Base-by-base conservation (phyloP, 2,888 invertebrate genomes). In the Campoplex nolae region DNA sequence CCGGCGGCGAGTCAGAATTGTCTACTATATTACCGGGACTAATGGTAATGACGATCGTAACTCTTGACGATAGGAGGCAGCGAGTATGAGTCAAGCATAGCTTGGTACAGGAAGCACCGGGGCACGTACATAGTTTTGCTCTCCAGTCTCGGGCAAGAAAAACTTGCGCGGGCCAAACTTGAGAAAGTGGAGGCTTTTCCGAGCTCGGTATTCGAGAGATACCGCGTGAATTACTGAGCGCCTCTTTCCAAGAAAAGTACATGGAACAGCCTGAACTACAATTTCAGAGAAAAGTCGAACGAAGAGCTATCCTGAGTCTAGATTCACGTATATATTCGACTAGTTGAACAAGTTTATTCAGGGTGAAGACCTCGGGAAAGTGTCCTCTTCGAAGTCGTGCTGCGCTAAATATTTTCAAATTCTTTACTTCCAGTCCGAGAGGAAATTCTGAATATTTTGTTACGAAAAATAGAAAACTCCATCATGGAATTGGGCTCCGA, bases 41-140 rank as follows among this genome's bases (percentile, higher is more conserved):
- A 91, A 92, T 92, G 91, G 91, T 92, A 93, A 92, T 91, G 92
- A 91, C 89, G 91, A 91, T 90, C 92, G 91, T 92, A 93, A 93
- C 91, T 93, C 91, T 90, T 89, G 85, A 88, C 90, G 93, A 92
- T 91, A 92, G 89, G 85, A 78, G 68, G 51, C 78, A 56, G 75
- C 56, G 68, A 83, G 68, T 56, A 28, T 54, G 78, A 68, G 32
- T 42, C 62, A 38, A 18, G 62, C 74, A 18, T 13, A 11, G 38
- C 38, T 58, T 42, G 23, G 56, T 45, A 45, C 45, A 42, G 75
- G n/a, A 62, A 62, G 45, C 28, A 23, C 75, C 11, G 65, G 6
- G 35, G 2, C 51, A 23, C 35, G 51, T 74, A 73, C 58, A 58
- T 82, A 68, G 73, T 70, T 62, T 70, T 73, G 75, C 56, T 51